phyloP scores from a whole-genome alignment of 2,113 vertebrate species.

The Centropus bengalensis region DNA sequence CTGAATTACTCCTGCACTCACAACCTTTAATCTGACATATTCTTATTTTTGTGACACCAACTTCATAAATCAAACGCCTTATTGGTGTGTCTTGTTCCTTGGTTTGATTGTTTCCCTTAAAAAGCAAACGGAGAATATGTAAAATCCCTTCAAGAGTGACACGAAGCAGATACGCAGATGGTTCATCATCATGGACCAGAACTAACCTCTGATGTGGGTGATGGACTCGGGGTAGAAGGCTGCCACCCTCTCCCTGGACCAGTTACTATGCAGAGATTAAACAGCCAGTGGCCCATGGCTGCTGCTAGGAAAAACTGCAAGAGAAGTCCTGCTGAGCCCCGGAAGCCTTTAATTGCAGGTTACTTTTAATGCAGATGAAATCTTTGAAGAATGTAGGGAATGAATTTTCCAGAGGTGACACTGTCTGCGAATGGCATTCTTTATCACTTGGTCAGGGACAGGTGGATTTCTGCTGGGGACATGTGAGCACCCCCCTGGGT shows the following conservation, averaged over 20 bases:
- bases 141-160: neutral
- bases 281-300: neutral
- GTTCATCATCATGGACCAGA: neutral
- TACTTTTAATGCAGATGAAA: neutral
- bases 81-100: neutral
- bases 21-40: constrained; percentile 12
- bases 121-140: neutral
- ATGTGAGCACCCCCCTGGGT: neutral
- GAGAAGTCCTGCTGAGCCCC: neutral
- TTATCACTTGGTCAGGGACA: neutral
- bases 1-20: constrained; percentile 11
- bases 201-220: neutral
- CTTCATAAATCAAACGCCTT: neutral
- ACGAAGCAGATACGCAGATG: neutral
- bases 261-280: neutral
- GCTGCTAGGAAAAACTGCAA: neutral
- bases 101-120: neutral
- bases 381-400: neutral
- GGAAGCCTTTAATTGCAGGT: neutral
- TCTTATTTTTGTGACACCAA: neutral
- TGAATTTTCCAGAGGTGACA: neutral
- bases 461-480: neutral
- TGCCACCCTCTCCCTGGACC: neutral
- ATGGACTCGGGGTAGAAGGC: neutral
- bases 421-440: neutral